phyloP scores from a whole-genome alignment of 2,888 invertebrate species.

The Leucophenga montana region DNA sequence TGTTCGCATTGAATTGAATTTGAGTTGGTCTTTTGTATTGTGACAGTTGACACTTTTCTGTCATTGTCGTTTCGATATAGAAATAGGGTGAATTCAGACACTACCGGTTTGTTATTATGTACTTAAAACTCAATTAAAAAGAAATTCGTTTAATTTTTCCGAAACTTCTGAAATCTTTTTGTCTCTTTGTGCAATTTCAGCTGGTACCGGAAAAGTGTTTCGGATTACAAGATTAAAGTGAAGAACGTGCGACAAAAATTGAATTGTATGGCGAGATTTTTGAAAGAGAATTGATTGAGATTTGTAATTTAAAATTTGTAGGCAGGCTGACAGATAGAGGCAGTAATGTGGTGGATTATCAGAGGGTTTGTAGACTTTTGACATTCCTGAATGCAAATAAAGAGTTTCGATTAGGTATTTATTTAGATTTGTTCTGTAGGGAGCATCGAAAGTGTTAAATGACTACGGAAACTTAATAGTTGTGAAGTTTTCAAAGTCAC shows the following conservation, averaged over 20 bases:
- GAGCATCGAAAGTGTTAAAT: too few species aligned
- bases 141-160: neutral
- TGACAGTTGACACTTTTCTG: neutral
- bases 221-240: neutral
- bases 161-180: neutral
- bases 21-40: too few species aligned
- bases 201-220: constrained; percentile 2
- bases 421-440: too few species aligned
- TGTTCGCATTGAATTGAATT: neutral
- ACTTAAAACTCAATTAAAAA: constrained; percentile 16
- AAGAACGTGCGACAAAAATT: too few species aligned
- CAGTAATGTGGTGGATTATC: too few species aligned
- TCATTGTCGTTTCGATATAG: neutral
- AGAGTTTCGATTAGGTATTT: too few species aligned
- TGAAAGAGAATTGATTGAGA: neutral
- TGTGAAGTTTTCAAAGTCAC: too few species aligned
- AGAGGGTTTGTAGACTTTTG: too few species aligned
- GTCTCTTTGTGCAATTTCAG: neutral
- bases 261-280: neutral
- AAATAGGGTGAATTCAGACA: neutral
- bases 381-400: too few species aligned
- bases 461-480: too few species aligned
- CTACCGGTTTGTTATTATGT: neutral
- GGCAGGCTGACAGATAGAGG: too few species aligned
- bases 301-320: too few species aligned